Conservation (phyloP, 2,888 invertebrate genomes). For the Sphaerophoria rueppellii region DNA sequence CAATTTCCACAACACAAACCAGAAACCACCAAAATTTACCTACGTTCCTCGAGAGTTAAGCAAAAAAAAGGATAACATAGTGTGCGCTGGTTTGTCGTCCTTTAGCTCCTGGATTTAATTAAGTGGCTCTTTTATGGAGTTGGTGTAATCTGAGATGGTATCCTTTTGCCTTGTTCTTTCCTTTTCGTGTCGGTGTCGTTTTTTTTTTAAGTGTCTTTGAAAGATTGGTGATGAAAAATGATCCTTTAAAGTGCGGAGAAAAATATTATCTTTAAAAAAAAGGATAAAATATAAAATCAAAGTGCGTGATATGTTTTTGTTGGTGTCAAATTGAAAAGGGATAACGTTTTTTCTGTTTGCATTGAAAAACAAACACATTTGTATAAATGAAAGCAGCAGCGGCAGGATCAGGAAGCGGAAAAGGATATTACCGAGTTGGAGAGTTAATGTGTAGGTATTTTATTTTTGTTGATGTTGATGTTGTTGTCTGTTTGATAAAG, state of each 20-base stretch:
- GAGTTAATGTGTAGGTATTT: constrained; percentile 68
- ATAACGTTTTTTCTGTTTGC: constrained; percentile 51
- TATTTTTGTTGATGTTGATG: constrained; percentile 49
- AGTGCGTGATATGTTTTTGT: constrained; percentile 67
- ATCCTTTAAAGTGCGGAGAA: constrained; percentile 54
- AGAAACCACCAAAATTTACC: constrained; percentile 13
- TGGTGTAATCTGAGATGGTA: constrained; percentile 57
- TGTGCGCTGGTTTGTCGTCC: constrained; percentile 29
- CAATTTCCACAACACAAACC: constrained; percentile 59
- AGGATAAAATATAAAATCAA: constrained; percentile 63
- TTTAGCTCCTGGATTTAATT: constrained; percentile 63
- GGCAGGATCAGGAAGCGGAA: not conserved
- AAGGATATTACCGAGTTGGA: constrained; percentile 59
- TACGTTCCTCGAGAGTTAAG: not conserved
- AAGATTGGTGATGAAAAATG: constrained; percentile 71
- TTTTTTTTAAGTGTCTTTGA: constrained; percentile 32
- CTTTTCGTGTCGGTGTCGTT: too few species aligned
- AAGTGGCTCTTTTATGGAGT: constrained; percentile 62
- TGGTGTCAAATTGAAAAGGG: constrained; percentile 73
- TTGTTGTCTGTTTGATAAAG: constrained; percentile 24
- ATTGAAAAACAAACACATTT: constrained; percentile 31
- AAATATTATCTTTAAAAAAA: constrained; percentile 24
- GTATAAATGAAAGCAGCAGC: not conserved
- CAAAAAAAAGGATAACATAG: constrained; percentile 63
- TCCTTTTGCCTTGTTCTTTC: constrained; percentile 3